Percentiles rank a stretch among this genome's conserved stretches.
Conservation (phyloP, 1,140 invertebrate species). For the Drosophila littoralis region DNA sequence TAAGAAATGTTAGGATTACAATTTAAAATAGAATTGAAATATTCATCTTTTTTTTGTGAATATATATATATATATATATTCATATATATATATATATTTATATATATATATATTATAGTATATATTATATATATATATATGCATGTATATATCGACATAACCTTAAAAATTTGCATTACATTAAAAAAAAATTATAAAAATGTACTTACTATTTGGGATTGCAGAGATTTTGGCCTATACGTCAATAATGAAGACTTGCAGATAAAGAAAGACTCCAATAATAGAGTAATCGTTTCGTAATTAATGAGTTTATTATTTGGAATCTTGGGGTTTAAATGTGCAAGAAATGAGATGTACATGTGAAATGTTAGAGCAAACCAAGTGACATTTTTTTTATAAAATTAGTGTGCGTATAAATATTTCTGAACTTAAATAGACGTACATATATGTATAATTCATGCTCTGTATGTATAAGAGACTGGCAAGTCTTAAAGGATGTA, state of each 20-base stretch:
- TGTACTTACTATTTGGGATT: conserved; percentile 56
- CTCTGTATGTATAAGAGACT: neutral
- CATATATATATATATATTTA: neutral
- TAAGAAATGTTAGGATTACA: conserved; percentile 1
- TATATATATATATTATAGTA: neutral
- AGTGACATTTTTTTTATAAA: neutral
- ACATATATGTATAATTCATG: neutral
- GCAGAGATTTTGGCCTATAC: conserved; percentile 40
- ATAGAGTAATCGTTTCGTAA: conserved; percentile 47
- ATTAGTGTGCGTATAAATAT: neutral
- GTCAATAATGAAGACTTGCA: conserved; percentile 65
- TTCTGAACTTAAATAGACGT: neutral
- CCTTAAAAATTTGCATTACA: neutral
- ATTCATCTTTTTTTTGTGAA: neutral
- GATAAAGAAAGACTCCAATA: conserved; percentile 67
- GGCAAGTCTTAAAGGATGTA: too few relatives aligned
- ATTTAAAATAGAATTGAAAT: too few relatives aligned
- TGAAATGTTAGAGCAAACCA: conserved; percentile 12
- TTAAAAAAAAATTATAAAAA: neutral
- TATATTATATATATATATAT: conserved; percentile 13
- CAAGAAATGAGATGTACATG: conserved; percentile 2
- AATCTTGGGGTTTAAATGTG: conserved; percentile 2
- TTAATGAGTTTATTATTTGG: conserved; percentile 12
- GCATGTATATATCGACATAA: neutral
- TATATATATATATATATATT: neutral